phyloP scores from a whole-genome alignment of 1,140 invertebrate genomes.

The Pissodes strobi region DNA sequence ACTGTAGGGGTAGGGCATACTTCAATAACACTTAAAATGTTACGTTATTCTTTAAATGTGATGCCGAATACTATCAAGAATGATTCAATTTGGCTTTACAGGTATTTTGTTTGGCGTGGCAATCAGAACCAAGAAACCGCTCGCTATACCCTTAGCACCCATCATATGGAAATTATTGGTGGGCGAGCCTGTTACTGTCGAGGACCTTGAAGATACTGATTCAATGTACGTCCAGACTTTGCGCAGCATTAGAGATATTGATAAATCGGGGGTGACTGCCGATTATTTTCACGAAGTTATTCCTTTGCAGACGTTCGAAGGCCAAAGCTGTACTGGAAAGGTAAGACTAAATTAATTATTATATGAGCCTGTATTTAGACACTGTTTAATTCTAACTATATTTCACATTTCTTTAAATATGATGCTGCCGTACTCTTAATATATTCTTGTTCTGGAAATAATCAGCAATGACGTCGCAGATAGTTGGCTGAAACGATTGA shows the following conservation, averaged over 20 bases:
- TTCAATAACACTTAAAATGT: no score
- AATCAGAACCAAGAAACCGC: conserved; percentile 64
- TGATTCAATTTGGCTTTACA: conserved; percentile 30
- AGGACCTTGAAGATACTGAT: conserved; percentile 71
- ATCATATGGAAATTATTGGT: conserved; percentile 70
- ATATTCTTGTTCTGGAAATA: no score
- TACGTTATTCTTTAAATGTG: no score
- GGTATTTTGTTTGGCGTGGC: conserved; percentile 66
- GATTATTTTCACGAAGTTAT: conserved; percentile 69
- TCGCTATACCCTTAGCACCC: conserved; percentile 67
- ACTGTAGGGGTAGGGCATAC: no score
- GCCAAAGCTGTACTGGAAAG: conserved; percentile 64
- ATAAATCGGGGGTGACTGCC: conserved; percentile 64
- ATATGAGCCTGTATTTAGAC: no score
- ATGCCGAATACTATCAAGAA: no score
- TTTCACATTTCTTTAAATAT: no score
- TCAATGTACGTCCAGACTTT: conserved; percentile 66
- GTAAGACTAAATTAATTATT: no score
- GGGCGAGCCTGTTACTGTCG: conserved; percentile 63
- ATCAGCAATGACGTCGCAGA: no score
- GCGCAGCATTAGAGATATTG: conserved; percentile 64
- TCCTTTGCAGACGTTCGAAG: conserved; percentile 69
- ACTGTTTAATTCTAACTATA: no score
- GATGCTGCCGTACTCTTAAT: no score
- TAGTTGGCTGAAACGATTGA: no score